Evolutionary conservation across 2,113 vertebrate genomes (phyloP), one percentile per base, ranked within the genome.

Genomic region (Ellobius talpinus): DNA sequence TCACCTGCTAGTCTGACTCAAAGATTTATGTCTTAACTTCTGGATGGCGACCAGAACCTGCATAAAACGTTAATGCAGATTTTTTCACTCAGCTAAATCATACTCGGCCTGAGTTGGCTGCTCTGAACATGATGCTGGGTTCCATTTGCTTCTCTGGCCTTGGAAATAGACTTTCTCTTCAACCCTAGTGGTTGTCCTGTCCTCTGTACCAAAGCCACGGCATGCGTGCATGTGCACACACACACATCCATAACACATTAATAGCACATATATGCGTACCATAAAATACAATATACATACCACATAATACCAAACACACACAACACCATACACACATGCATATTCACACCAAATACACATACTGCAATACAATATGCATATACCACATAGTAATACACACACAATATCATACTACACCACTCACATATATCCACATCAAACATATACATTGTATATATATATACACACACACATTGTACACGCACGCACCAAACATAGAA

Each of bases 11-110:
- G 45, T 87, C 76, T 92, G 66, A 89, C 52, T 47, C 74, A 77
- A 86, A 26, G 16, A 70, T 63, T 94, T 89, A 68, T 79, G 16
- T 70, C 76, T 89, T 91, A 58, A 91, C 86, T 89, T 76, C 93
- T 82, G 66, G 61, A 73, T 78, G 50, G 55, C 85, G 47, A 88
- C 86, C 78, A 74, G 87, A 89, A 91, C 47, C 29, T 66, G 16
- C 9, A 13, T 74, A 66, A 91, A 84, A 84, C 42, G 52, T 63
- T 68, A 55, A n/a, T 65, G n/a, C 29, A 66, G 45, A 93, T 50
- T 50, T 23, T 42, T 78, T 88, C 76, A 36, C n/a, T 70, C 66
- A 58, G 42, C 76, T 85, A 81, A 45, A 31, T 90, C 82, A 79
- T 2, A 7, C 6, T 65, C 17, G 23, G 33, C 12, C 52, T 7